Percentiles rank a stretch among this genome's conserved stretches.
Evolutionary conservation across 2,797 vertebrate genomes (phyloP).

Genomic region (Tenualosa thibaudeaui): DNA sequence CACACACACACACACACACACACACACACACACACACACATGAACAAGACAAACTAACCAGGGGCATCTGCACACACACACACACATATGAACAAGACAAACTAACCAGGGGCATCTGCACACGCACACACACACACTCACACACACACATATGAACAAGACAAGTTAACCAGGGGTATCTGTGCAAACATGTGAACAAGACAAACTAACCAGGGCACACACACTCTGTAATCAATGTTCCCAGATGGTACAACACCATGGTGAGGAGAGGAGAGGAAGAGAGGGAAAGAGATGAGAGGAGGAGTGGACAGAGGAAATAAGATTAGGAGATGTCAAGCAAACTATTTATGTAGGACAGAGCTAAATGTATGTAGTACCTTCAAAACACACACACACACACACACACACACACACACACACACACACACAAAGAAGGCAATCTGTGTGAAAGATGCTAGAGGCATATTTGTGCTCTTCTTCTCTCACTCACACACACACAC

Average conservation of each 20-base stretch:
- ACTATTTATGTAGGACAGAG: not conserved
- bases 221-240: too few species aligned
- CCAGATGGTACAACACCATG: not conserved
- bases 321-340: not conserved
- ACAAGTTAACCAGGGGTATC: too few species aligned
- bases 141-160: too few species aligned
- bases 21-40: not conserved
- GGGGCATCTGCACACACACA: not conserved
- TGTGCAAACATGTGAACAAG: not conserved
- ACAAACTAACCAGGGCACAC: too few species aligned
- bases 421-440: not conserved
- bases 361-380: not conserved
- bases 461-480: not conserved
- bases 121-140: too few species aligned
- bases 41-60: not conserved
- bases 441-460: too few species aligned
- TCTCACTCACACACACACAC: slow-evolving; percentile 28
- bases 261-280: not conserved
- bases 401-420: too few species aligned
- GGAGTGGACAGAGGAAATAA: not conserved
- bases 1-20: slow-evolving; percentile 4
- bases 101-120: not conserved
- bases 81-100: not conserved
- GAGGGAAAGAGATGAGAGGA: not conserved
- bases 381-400: not conserved